Base-by-base conservation (phyloP, 2,888 invertebrate species). In the Blera fallax region DNA sequence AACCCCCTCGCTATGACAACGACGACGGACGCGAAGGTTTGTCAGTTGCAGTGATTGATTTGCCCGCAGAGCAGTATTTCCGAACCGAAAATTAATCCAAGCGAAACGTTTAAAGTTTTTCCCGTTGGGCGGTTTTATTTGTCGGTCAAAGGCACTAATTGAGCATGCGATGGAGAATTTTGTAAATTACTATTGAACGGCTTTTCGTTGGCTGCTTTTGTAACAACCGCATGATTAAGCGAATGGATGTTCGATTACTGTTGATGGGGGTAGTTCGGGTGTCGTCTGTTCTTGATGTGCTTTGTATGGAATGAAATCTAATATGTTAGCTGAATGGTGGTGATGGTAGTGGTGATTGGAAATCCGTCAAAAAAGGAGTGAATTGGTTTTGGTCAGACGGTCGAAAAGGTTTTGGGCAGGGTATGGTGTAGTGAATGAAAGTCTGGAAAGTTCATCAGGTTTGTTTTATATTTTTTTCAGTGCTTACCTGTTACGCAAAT, bases 101-200 rank as follows among this genome's bases (percentile, higher is more conserved):
- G 58, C 56, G 58, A 77, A 67, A 37, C 76, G 54, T 67, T 76
- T 76, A 67, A 76, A 34, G 64, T 45, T 45, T 48, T 76, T 37
- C 18, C 24, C 50, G 50, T 16, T 16, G 50, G 16, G 11, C 34
- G 11, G 14, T 58, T 72, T 37, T n/a, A 24, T 34, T 70, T n/a
- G 60, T 45, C 43, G 21, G 74, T 56, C n/a, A 65, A 56, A 56
- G 56, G 65, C 56, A 56, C 77, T 77, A 77, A 77, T 77, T 77
- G 77, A 67, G 50, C 77, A 58, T 60, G 77, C 14, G 56, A 77
- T 77, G 18, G 58, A 60, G 58, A 34, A 60, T 77, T 77, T 67
- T 48, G 77, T 77, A 21, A 77, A 67, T 77, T 77, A 77, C 67
- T 67, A 67, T 58, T 60, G 34, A 67, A 40, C 29, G 40, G 52